Percentiles rank a stretch among this genome's conserved stretches.
phyloP scores from a whole-genome alignment of 2,888 invertebrate species.

The Octonoba sinensis region DNA sequence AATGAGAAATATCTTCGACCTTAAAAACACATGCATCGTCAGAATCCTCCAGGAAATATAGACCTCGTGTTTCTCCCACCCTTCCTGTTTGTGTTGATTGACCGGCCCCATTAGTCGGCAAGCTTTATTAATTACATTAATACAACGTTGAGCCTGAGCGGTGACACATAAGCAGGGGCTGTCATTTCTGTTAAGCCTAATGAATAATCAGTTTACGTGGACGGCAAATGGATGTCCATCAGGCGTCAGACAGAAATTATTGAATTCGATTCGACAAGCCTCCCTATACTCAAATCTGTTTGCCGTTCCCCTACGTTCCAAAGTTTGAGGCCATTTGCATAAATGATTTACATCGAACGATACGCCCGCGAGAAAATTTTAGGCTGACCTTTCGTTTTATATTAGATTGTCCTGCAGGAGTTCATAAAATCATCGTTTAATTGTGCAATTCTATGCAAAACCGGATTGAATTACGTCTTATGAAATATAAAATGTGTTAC shows the following conservation, averaged over 20 bases:
- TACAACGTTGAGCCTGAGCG: conserved; percentile 48
- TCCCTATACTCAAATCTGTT: conserved; percentile 2
- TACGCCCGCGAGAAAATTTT: too few species aligned
- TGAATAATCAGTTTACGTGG: conserved; percentile 64
- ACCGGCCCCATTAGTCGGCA: conserved; percentile 43
- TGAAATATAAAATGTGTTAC: too few species aligned
- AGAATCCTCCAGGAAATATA: too few species aligned
- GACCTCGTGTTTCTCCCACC: too few species aligned
- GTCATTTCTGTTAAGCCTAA: conserved; percentile 58
- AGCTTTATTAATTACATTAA: conserved; percentile 64
- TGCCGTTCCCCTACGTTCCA: too few species aligned
- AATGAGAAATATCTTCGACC: too few species aligned
- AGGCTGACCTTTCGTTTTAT: too few species aligned
- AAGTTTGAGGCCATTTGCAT: not conserved
- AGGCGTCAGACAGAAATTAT: conserved; percentile 47
- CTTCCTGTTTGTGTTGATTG: conserved; percentile 23
- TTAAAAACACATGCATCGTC: too few species aligned
- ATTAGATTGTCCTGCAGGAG: too few species aligned
- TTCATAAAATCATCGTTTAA: too few species aligned
- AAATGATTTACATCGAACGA: not conserved
- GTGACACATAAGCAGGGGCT: conserved; percentile 54
- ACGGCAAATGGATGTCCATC: conserved; percentile 60
- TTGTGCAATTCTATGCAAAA: too few species aligned
- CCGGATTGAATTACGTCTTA: too few species aligned
- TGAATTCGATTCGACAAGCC: conserved; percentile 52